Evolutionary conservation across 64 coral and sea anemone species (phyloP), one percentile per base, ranked within the genome.

Genomic region (Orbicella faveolata): DNA sequence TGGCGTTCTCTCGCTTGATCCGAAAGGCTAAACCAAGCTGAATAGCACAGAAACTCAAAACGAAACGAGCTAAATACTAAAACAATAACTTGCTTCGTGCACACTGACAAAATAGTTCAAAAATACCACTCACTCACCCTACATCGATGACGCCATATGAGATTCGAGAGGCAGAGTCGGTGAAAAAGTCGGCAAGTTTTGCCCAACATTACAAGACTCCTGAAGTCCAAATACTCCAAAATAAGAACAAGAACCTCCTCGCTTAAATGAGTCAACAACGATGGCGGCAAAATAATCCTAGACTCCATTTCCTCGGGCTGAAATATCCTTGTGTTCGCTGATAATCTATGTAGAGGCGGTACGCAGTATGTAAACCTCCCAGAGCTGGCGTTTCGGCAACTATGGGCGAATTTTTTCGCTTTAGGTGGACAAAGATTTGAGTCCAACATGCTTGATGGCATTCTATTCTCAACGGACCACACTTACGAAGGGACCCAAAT

Each of bases 91-190:
- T 21, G 17, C 64, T 73, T 66, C 20, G 37, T 68, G 36, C 8
- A 85, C 37, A 73, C 82, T 68, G 73, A 85, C 65, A 85, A 52
- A 83, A 72, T 30, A 53, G 52, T 53, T 73, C 69, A 90, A 90
- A 80, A 84, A 83, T 83, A 92, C 80, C 66, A 85, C 74, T 44
- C 21, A 96, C 96, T 82, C 93, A 99, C 97, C 94, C 90, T 99
- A 87, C 97, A 99, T 51, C 94, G 97, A 91, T 99, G 97, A 99
- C 97, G 97, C 97, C 97, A 99, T 99, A 99, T 99, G 76, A 99
- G 89, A 95, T 99, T 89, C 63, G 97, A 96, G n/a, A 96, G 97
- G 86, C 94, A 99, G 72, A 99, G 97, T 76, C 97, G 97, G 57
- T 99, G 91, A 86, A 99, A 99, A 61, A 99, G 88, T 39, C 94